These are phyloP conservation scores for Agriotes lineatus DNA, from an alignment of 2,888 invertebrate species.

Conservation along the genomic window DNA sequence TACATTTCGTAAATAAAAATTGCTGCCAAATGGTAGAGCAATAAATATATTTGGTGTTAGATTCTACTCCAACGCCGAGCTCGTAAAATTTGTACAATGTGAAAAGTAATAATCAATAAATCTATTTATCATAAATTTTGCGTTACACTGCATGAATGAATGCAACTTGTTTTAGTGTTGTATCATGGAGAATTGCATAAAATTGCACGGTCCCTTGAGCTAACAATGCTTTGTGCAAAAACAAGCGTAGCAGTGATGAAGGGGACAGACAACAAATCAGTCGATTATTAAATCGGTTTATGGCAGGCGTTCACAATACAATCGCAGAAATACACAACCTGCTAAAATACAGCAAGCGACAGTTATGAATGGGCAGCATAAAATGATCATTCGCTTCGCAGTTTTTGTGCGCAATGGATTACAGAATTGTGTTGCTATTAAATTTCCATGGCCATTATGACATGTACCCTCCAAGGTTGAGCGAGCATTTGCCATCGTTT, in stretches of 20 bases:
- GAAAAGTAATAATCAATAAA: constrained; percentile 34
- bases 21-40: too few species aligned
- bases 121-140: constrained; percentile 40
- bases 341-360: constrained; percentile 57
- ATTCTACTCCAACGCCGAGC: constrained; percentile 1
- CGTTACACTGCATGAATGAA: constrained; percentile 35
- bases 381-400: constrained; percentile 61
- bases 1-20: too few species aligned
- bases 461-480: constrained; percentile 51
- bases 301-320: constrained; percentile 56
- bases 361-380: constrained; percentile 59
- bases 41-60: too few species aligned
- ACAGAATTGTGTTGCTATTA: constrained; percentile 61
- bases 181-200: constrained; percentile 48
- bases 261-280: constrained; percentile 60
- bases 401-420: constrained; percentile 58
- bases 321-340: constrained; percentile 58
- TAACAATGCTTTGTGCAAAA: constrained; percentile 61
- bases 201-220: constrained; percentile 56
- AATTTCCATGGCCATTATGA: constrained; percentile 61
- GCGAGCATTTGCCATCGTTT: constrained; percentile 40
- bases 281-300: constrained; percentile 61
- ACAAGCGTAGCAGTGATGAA: constrained; percentile 60
- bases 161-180: constrained; percentile 43
- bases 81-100: constrained; percentile 19